Percentiles rank a stretch among this genome's conserved stretches.
Evolutionary conservation across 2,888 invertebrate genomes (phyloP).

Genomic region (Carabus problematicus): DNA sequence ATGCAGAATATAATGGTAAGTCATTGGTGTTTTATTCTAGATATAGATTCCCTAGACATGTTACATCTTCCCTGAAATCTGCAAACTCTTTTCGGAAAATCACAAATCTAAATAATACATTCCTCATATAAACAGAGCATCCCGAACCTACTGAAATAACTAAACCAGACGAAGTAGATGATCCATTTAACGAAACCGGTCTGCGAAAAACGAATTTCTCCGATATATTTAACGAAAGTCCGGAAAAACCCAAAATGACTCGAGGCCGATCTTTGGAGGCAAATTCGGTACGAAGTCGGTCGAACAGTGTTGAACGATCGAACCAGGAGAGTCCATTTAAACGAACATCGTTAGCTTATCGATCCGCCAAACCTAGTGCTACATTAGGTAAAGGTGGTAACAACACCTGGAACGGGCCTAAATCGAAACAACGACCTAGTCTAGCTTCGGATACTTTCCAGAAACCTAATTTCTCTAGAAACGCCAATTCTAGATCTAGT

Average conservation of each 20-base stretch:
- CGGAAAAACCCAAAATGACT: conserved; percentile 49
- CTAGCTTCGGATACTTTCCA: conserved; percentile 71
- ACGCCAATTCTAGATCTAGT: conserved; percentile 60
- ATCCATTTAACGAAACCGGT: conserved; percentile 73
- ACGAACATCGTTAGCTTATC: conserved; percentile 57
- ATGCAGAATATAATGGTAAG: conserved; percentile 75
- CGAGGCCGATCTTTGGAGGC: conserved; percentile 51
- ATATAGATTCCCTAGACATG: conserved; percentile 9
- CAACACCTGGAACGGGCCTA: conserved; percentile 79
- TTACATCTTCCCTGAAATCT: background rate
- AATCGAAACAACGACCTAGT: conserved; percentile 60
- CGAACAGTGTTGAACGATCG: conserved; percentile 59
- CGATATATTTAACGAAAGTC: conserved; percentile 66
- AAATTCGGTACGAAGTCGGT: conserved; percentile 54
- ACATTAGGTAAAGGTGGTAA: conserved; percentile 57
- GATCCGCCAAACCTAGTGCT: conserved; percentile 58
- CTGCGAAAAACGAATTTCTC: conserved; percentile 75
- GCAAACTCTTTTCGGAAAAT: background rate
- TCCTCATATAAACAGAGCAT: conserved; percentile 67
- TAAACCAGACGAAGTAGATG: conserved; percentile 63
- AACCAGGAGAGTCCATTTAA: conserved; percentile 53
- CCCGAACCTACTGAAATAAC: conserved; percentile 60
- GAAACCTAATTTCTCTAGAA: conserved; percentile 55
- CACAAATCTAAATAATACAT: background rate
- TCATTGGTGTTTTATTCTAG: conserved; percentile 33